Base-by-base conservation (phyloP, 2,113 vertebrate genomes). In the Crotophaga sulcirostris region DNA sequence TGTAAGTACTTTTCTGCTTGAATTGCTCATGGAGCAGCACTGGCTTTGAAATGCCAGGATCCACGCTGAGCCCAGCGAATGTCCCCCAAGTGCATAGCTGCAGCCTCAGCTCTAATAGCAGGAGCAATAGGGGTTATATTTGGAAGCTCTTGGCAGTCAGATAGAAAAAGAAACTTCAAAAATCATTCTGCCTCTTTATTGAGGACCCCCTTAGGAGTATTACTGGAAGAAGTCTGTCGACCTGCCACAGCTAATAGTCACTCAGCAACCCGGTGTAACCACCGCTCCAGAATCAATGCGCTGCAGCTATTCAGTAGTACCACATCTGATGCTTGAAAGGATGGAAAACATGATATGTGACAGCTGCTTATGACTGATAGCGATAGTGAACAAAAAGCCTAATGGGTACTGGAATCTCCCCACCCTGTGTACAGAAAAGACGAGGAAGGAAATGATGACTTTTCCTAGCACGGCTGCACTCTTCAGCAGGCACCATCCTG, bases 361-460 rank as follows among this genome's bases (percentile, higher is more conserved):
- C 87, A 92, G 84, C 73, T 90, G 94, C 93, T 85, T 93, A 77
- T 67, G 91, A 96, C 85, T 29, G 60, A 86, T 73, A 76, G 89
- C 63, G 77, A 78, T 70, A 70, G 66, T 10, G 90, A 93, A 96
- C 92, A 90, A 95, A 96, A 93, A 74, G 72, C 63, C 89, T 82
- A 44, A 80, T 45, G 60, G 86, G 54, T 63, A 31, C 36, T 20
- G 60, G 95, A 79, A 54, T 85, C 86, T 86, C 38, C 91, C 66
- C 6, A 1, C 47, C 76, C 84, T 2, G 1, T 8, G 6, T 63
- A 73, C 51, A 79, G 72, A 92, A 94, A 91, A 89, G 55, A 72
- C 1, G 1, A 15, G 56, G 78, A 84, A 60, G 76, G 79, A 62
- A 78, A 89, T 14, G 78, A 87, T 69, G 78, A 38, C 83, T 94